A percentile compares a stretch with the other conserved stretches of the same genome.
These are phyloP conservation scores for Anarrhichthys ocellatus DNA, from an alignment of 2,113 vertebrate species.

Conservation along the genomic window DNA sequence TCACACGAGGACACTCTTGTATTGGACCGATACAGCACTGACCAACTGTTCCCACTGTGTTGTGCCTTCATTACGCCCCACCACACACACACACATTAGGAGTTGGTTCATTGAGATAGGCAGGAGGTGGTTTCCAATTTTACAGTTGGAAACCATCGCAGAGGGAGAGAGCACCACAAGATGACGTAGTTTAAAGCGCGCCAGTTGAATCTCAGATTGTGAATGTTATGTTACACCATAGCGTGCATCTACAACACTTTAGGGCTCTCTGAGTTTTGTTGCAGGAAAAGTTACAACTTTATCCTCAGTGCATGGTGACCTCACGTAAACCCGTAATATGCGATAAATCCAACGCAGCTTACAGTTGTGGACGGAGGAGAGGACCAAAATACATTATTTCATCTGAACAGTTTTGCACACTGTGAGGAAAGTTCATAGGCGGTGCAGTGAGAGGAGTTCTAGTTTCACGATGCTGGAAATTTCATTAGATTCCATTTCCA, in stretches of 20 bases:
- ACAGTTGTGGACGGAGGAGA: not conserved
- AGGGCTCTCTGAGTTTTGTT: not conserved
- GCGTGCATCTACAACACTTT: not conserved
- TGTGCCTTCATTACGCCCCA: slow-evolving; percentile 13
- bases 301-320: not conserved
- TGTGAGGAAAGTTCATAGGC: slow-evolving; percentile 3
- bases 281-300: not conserved
- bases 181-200: no score
- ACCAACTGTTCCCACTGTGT: slow-evolving; percentile 62
- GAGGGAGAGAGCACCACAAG: no score
- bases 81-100: not conserved
- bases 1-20: slow-evolving; percentile 33
- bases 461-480: slow-evolving; percentile 90
- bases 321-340: not conserved
- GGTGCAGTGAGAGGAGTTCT: slow-evolving; percentile 73
- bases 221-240: not conserved
- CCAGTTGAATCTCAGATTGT: no score
- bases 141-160: no score
- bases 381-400: not conserved
- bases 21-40: slow-evolving; percentile 8
- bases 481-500: slow-evolving; percentile 91
- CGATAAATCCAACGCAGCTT: not conserved
- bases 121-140: no score
- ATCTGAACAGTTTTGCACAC: not conserved
- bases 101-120: no score